A percentile compares a stretch with the other conserved stretches of the same genome.
phyloP scores from a whole-genome alignment of 2,797 vertebrate species.

The Rachycentron canadum region DNA sequence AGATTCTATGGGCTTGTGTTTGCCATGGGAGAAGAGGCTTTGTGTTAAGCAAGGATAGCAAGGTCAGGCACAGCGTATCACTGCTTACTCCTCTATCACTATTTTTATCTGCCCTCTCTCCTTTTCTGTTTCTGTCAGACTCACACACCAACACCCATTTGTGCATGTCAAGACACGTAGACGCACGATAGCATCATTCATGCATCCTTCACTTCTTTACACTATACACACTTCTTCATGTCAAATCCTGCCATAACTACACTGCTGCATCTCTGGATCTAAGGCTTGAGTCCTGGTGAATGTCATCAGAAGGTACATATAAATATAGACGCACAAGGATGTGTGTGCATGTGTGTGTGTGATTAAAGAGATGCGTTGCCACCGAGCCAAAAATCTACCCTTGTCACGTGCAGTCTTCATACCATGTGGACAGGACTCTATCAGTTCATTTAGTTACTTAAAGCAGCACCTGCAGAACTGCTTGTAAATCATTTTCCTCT shows the following conservation, averaged over 20 bases:
- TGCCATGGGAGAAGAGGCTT: constrained; percentile 51
- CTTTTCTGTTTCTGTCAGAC: background rate
- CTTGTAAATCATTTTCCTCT: constrained; percentile 18
- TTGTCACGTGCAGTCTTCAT: constrained; percentile 18
- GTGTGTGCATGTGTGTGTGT: constrained; percentile 3
- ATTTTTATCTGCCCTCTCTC: constrained; percentile 29
- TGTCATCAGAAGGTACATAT: background rate
- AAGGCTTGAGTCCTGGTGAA: constrained; percentile 1
- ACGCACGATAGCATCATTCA: constrained; percentile 2
- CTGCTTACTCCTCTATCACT: constrained; percentile 17
- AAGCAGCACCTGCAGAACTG: background rate
- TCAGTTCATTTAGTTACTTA: constrained; percentile 24
- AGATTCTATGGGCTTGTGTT: constrained; percentile 59
- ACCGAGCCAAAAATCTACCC: constrained; percentile 26
- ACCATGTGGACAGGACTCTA: constrained; percentile 20
- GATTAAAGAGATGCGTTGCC: constrained; percentile 20
- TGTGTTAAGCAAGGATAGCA: constrained; percentile 48
- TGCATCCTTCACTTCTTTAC: background rate
- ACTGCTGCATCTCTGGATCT: background rate
- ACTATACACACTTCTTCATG: background rate
- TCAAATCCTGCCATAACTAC: background rate
- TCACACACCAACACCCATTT: background rate
- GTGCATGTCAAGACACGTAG: background rate
- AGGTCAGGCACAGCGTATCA: constrained; percentile 45
- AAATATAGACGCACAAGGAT: constrained; percentile 2